phyloP scores from a whole-genome alignment of 2,888 invertebrate species.

The Pseudolycoriella hygida region DNA sequence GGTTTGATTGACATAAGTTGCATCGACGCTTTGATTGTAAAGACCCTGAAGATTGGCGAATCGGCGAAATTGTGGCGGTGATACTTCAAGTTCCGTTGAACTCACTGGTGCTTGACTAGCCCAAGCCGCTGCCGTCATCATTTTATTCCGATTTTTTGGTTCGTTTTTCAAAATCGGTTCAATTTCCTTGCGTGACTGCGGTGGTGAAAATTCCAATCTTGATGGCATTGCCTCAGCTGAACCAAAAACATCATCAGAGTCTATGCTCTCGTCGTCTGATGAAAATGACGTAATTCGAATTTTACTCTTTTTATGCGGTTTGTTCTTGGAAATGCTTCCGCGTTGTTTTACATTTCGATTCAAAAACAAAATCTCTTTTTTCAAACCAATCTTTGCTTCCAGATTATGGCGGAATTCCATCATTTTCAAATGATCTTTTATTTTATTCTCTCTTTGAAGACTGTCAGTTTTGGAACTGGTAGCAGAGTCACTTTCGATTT shows the following conservation, averaged over 20 bases:
- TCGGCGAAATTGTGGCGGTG: slow-evolving; percentile 53
- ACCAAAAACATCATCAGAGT: slow-evolving; percentile 61
- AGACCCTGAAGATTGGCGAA: slow-evolving; percentile 44
- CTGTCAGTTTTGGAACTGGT: slow-evolving; percentile 58
- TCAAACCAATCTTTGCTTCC: slow-evolving; percentile 35
- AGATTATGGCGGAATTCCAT: slow-evolving; percentile 33
- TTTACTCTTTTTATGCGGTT: slow-evolving; percentile 42
- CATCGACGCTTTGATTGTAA: slow-evolving; percentile 21
- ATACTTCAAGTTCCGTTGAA: slow-evolving; percentile 60
- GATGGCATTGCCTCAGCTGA: slow-evolving; percentile 56
- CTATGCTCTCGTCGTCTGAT: slow-evolving; percentile 57
- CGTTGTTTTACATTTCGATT: slow-evolving; percentile 44
- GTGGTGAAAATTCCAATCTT: slow-evolving; percentile 54
- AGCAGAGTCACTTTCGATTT: slow-evolving; percentile 59
- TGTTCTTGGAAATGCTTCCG: slow-evolving; percentile 13
- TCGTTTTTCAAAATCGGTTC: slow-evolving; percentile 55
- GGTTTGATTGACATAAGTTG: slow-evolving; percentile 41
- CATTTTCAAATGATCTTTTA: slow-evolving; percentile 32
- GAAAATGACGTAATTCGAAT: slow-evolving; percentile 59
- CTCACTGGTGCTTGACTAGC: slow-evolving; percentile 56
- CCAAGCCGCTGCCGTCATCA: slow-evolving; percentile 45
- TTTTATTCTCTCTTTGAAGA: slow-evolving; percentile 33
- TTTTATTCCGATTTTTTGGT: slow-evolving; percentile 48
- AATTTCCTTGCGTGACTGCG: slow-evolving; percentile 56
- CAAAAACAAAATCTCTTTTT: slow-evolving; percentile 38